phyloP scores from a whole-genome alignment of 2,113 vertebrate species.

The Pyrgilauda ruficollis region DNA sequence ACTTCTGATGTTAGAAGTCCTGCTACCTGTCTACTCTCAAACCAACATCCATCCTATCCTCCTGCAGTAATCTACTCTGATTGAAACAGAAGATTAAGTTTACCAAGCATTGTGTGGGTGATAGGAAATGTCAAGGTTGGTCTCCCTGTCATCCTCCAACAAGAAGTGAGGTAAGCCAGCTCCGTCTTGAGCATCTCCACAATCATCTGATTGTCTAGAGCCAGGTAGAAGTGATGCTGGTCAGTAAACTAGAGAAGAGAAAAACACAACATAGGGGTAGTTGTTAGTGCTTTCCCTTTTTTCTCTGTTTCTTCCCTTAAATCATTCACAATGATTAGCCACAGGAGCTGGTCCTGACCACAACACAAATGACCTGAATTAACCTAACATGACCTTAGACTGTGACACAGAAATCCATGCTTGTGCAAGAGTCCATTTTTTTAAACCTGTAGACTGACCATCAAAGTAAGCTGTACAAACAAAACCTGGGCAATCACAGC shows the following conservation, averaged over 20 bases:
- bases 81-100: background rate
- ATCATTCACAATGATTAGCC: background rate
- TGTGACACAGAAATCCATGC: background rate
- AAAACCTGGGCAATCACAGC: background rate
- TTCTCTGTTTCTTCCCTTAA: background rate
- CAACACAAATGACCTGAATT: background rate
- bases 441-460: background rate
- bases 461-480: background rate
- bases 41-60: background rate
- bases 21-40: background rate
- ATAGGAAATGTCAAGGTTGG: conserved; percentile 93
- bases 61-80: background rate
- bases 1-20: background rate
- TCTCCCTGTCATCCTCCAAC: conserved; percentile 97
- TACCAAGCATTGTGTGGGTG: conserved; percentile 93
- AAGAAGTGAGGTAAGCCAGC: conserved; percentile 91
- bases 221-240: conserved; percentile 98
- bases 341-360: background rate
- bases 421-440: background rate
- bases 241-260: conserved; percentile 87
- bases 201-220: conserved; percentile 97
- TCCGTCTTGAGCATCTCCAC: conserved; percentile 96
- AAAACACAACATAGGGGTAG: background rate
- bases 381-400: background rate
- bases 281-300: background rate